Evolutionary conservation across 2,797 vertebrate species (phyloP), one percentile per base, ranked within the genome.

Genomic region (Enteromius anoplus): DNA sequence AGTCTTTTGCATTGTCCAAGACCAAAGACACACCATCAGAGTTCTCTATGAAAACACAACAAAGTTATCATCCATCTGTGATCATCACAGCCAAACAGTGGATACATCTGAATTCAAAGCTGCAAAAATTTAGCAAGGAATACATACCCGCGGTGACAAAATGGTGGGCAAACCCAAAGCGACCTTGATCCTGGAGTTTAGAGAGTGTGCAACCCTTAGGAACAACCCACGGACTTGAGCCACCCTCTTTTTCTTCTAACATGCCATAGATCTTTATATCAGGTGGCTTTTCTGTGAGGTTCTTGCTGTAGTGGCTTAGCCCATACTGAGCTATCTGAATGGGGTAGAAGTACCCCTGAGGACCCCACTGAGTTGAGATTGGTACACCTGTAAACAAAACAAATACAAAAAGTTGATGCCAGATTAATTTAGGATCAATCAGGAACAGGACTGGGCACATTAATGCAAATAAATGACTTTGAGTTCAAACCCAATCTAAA

Each of bases 301-400:
- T 96, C 80, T 97, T 97, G 87, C 96, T 97, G 89, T 96, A 97
- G 91, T 97, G 96, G 85, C 96, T 97, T 77, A 97, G 84, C 4
- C 95, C 96, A 37, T 96, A 97, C 90, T 97, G 96, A 0, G 96
- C 95, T 42, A 97, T 96, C 91, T 96, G 96, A 90, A 97, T 96
- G 60, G 96, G 95, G 89, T 97, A 97, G 90, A 97, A 97, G 84
- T 97, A 97, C 88, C 96, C 96, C 88, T 96, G 95, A 29, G 96
- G 95, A 9, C 96, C 96, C 96, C 96, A 97, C 78, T 97, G 96
- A 0, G 96, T 96, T 75, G 96, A 97, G 34, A 97, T 86, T 0
- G 96, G 96, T 21, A 97, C 96, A 17, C 96, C 96, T 96, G 65
- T 58, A 42, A 45, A 55, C 1, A 80, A 49, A 17, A 7, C 64